Evolutionary conservation across 2,113 vertebrate genomes (phyloP), one percentile per base, ranked within the genome.

Genomic region (Gambusia affinis): DNA sequence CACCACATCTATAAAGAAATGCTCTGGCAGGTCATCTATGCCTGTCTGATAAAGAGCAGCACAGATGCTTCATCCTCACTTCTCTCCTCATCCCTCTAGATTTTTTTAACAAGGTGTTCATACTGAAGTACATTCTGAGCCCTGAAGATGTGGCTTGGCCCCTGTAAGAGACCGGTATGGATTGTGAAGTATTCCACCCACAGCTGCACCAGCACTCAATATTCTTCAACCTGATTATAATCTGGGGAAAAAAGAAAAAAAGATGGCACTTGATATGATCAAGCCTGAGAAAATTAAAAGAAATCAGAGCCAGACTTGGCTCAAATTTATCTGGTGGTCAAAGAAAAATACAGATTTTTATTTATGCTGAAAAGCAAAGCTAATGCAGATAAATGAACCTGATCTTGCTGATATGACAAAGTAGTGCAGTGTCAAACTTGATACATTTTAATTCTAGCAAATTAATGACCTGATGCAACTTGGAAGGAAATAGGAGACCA

Each of bases 1-100:
- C 76, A 83, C 87, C 89, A 89, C 85, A 90, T 90, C 87, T 90
- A 83, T 88, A 85, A 88, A 83, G 79, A 88, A 78, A 86, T 86
- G 84, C 81, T 88, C 75, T 88, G 83, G 84, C 86, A 87, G 84
- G 75, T 84, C 87, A 67, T 81, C 69, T 44, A 67, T 69, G 83
- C 82, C 80, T 76, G 73, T 78, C 73, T 87, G 86, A 88, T 89
- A 88, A 71, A 89, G 85, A 84, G 28, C 81, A 80, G 70, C 12
- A 37, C 85, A 83, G 73, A 85, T 76, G 75, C 76, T 87, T 79
- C 79, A 64, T 73, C 77, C 72, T 79, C 8, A 14, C 42, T 28
- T 65, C 27, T 44, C 76, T 73, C 72, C 67, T 81, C 60, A 66
- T 81, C 71, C 66, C 33, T 60, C 68, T 30, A 11, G 67, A 35